A percentile compares a stretch with the other conserved stretches of the same genome.
Conservation (phyloP, 2,113 vertebrate genomes). For the Greenwoodochromis staneri region DNA sequence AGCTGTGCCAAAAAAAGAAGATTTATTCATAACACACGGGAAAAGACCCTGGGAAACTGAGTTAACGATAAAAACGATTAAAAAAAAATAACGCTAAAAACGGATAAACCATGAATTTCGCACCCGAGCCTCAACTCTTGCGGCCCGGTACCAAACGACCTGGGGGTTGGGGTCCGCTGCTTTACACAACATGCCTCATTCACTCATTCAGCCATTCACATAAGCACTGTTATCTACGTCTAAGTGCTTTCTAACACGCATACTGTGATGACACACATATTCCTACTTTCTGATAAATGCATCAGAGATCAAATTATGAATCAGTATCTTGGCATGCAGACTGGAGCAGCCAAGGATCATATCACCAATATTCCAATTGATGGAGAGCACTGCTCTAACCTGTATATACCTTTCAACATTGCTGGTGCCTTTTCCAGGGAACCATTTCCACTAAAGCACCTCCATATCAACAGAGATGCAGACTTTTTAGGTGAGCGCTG, state of each 20-base stretch:
- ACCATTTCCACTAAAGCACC: not conserved
- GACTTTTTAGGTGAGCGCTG: not conserved
- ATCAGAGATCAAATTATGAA: not conserved
- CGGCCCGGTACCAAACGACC: not conserved
- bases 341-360: not conserved
- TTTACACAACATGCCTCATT: not conserved
- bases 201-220: not conserved
- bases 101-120: not conserved
- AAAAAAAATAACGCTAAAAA: too few relatives aligned
- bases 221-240: not conserved
- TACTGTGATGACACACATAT: not conserved
- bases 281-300: not conserved
- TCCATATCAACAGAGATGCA: not conserved
- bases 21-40: too few relatives aligned
- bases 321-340: not conserved
- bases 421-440: not conserved
- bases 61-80: fast-evolving
- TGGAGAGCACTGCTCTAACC: not conserved
- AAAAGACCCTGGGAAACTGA: too few relatives aligned
- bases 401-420: not conserved
- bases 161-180: not conserved
- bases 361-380: not conserved
- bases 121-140: not conserved
- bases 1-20: too few relatives aligned
- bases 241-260: not conserved